Percentiles rank a stretch among this genome's conserved stretches.
phyloP scores from a whole-genome alignment of 1,140 invertebrate species.

The Trypoxylus dichotomus region DNA sequence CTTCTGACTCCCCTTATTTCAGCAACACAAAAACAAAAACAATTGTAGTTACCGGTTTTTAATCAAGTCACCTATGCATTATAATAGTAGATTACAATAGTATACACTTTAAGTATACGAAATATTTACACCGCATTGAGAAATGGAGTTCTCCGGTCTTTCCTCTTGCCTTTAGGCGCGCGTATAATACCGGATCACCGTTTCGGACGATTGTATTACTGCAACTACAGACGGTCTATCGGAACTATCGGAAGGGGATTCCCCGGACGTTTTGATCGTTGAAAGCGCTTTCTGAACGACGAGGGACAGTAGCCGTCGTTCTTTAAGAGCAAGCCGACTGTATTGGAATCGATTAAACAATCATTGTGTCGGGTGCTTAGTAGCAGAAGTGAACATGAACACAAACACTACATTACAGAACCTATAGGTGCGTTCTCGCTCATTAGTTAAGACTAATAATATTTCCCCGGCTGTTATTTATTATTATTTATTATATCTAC shows the following conservation, averaged over 20 bases:
- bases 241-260: neutral
- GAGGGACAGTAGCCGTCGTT: conserved; percentile 33
- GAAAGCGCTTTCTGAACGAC: conserved; percentile 24
- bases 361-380: conserved; percentile 42
- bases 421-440: conserved; percentile 33
- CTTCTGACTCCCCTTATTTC: no score
- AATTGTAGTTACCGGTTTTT: neutral
- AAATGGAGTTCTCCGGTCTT: neutral
- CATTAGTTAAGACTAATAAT: conserved; percentile 31
- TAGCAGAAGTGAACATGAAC: conserved; percentile 42
- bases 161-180: neutral
- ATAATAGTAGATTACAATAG: conserved; percentile 8
- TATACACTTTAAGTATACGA: neutral
- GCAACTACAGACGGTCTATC: neutral
- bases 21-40: neutral
- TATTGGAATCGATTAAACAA: conserved; percentile 45
- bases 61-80: neutral
- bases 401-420: conserved; percentile 40
- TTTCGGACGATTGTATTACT: neutral
- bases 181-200: neutral
- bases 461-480: neutral
- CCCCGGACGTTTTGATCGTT: conserved; percentile 27
- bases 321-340: conserved; percentile 43
- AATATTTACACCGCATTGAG: conserved; percentile 12
- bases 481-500: neutral